Conservation (phyloP, 2,888 invertebrate genomes). For the Lepeophtheirus nordmannii region DNA sequence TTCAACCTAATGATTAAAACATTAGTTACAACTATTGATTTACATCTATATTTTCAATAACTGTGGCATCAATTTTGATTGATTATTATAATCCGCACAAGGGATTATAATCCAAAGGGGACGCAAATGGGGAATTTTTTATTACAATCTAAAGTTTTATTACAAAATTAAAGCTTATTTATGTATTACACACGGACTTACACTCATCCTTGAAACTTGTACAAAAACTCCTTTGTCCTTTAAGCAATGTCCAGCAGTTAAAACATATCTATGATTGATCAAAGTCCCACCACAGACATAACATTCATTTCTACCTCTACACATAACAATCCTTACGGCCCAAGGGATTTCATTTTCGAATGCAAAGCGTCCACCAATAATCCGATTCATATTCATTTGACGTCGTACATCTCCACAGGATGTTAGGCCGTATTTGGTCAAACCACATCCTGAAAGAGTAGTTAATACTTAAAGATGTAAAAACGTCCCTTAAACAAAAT, state of each 20-base stretch:
- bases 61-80: too few species aligned
- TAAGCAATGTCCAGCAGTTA: not conserved
- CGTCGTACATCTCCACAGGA: not conserved
- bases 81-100: too few species aligned
- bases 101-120: too few species aligned
- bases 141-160: too few species aligned
- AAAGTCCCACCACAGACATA: not conserved
- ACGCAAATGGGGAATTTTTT: too few species aligned
- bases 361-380: slow-evolving; percentile 7
- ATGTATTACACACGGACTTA: not conserved
- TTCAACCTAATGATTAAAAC: not conserved
- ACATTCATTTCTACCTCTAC: not conserved
- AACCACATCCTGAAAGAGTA: not conserved
- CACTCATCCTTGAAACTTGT: not conserved
- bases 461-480: too few species aligned
- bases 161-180: too few species aligned
- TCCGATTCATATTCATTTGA: not conserved
- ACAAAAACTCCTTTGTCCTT: not conserved
- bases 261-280: not conserved
- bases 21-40: too few species aligned
- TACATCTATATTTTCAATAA: too few species aligned
- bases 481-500: too few species aligned
- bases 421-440: not conserved
- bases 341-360: not conserved
- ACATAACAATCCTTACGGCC: not conserved